phyloP scores from a whole-genome alignment of 2,113 vertebrate genomes.

The Syngnathoides biaculeatus region DNA sequence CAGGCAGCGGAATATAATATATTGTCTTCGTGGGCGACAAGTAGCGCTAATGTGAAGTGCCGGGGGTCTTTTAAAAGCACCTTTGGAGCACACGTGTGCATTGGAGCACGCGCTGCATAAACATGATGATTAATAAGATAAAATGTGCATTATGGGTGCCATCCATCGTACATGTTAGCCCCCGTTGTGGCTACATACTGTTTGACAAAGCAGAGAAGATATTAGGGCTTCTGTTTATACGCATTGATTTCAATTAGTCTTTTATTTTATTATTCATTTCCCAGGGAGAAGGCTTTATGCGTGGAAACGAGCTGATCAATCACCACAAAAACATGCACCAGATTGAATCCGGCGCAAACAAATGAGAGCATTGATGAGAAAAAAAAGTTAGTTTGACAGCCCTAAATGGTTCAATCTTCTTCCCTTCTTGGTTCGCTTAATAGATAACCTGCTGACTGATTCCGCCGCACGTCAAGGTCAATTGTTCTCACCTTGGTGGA shows the following conservation, averaged over 20 bases:
- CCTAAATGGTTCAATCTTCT: slow-evolving; percentile 12
- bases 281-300: not conserved
- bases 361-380: not conserved
- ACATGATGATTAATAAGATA: slow-evolving; percentile 4
- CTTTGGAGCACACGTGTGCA: slow-evolving; percentile 1
- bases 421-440: not conserved
- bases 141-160: slow-evolving; percentile 1
- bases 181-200: not conserved
- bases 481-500: slow-evolving; percentile 18
- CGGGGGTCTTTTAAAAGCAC: slow-evolving; percentile 22
- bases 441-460: slow-evolving; percentile 23
- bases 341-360: not conserved
- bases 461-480: slow-evolving; percentile 45
- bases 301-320: not conserved
- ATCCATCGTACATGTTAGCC: slow-evolving; percentile 1
- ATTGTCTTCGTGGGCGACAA: slow-evolving; percentile 3
- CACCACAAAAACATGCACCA: not conserved
- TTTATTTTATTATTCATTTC: slow-evolving; percentile 1
- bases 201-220: not conserved
- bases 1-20: not conserved
- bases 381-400: not conserved
- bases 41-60: slow-evolving; percentile 21
- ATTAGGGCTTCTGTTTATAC: slow-evolving; percentile 4
- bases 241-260: slow-evolving; percentile 2
- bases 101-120: slow-evolving; percentile 14